Evolutionary conservation across 64 coral and sea anemone genomes (phyloP).

Genomic region (Acropora tenuis): DNA sequence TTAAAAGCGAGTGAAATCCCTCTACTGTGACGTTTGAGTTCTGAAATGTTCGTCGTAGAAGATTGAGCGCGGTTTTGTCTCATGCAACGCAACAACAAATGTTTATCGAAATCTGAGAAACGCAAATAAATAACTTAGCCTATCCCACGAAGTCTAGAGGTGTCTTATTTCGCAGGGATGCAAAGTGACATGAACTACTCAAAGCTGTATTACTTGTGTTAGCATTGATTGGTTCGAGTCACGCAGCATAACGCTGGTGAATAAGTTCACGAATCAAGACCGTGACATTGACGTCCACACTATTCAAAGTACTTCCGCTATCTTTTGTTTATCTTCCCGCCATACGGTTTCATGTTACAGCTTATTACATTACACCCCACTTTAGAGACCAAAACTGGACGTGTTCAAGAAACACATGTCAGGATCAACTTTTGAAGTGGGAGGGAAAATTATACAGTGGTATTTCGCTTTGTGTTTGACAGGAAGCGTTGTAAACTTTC

Average conservation of each 20-base stretch:
- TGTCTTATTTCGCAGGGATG: background rate
- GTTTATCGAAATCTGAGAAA: conserved; percentile 24
- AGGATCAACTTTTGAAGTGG: background rate
- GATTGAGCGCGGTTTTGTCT: background rate
- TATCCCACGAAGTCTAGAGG: background rate
- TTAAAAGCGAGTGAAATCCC: background rate
- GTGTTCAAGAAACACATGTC: background rate
- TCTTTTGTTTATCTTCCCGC: conserved; percentile 21
- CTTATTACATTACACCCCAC: background rate
- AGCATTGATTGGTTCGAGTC: background rate
- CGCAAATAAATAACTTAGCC: background rate
- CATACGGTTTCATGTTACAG: background rate
- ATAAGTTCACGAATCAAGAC: background rate
- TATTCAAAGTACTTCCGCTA: background rate
- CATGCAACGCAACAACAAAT: background rate
- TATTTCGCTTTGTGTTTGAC: no score
- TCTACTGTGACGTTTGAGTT: background rate
- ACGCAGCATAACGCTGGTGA: background rate
- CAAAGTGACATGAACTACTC: background rate
- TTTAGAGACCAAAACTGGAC: background rate
- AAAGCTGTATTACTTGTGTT: background rate
- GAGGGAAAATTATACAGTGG: no score
- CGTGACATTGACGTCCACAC: background rate
- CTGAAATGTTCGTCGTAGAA: no score
- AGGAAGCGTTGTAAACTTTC: no score